phyloP scores from a whole-genome alignment of 2,113 vertebrate species.

The Psittacula cyanocephala region DNA sequence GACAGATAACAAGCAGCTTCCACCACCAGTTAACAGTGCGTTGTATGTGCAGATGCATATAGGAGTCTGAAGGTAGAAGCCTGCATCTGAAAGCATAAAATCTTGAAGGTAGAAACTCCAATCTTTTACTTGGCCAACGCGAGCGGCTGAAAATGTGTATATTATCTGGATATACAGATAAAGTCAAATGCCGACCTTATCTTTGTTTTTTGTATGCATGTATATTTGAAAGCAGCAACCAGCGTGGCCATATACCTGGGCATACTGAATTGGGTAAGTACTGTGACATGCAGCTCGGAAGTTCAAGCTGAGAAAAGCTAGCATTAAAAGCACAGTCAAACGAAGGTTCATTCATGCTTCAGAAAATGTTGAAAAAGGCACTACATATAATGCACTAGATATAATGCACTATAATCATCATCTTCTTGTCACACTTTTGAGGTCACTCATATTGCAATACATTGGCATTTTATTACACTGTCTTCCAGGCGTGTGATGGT shows the following conservation, averaged over 20 bases:
- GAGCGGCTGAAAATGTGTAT: not conserved
- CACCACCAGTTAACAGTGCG: not conserved
- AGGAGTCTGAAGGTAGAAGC: not conserved
- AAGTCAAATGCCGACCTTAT: not conserved
- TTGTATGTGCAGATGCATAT: not conserved
- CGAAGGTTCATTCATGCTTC: conserved; percentile 44
- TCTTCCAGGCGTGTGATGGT: not conserved
- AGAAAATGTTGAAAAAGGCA: conserved; percentile 28
- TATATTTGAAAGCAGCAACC: not conserved
- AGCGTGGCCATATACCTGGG: rapidly evolving
- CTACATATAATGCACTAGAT: conserved; percentile 1
- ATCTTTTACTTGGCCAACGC: not conserved
- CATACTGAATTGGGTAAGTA: not conserved
- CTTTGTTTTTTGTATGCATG: not conserved
- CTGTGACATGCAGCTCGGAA: not conserved
- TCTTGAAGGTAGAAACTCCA: not conserved
- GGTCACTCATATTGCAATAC: conserved; percentile 27
- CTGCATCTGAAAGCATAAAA: not conserved
- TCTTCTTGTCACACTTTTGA: conserved; percentile 54
- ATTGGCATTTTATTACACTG: conserved; percentile 21
- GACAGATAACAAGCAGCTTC: not conserved
- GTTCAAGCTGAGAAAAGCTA: conserved; percentile 17
- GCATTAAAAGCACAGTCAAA: conserved; percentile 10
- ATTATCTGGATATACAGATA: not conserved
- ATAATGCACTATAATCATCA: conserved; percentile 44